A percentile compares a stretch with the other conserved stretches of the same genome.
Conservation (phyloP, 1,140 invertebrate species). For the Drosophila hydei region DNA sequence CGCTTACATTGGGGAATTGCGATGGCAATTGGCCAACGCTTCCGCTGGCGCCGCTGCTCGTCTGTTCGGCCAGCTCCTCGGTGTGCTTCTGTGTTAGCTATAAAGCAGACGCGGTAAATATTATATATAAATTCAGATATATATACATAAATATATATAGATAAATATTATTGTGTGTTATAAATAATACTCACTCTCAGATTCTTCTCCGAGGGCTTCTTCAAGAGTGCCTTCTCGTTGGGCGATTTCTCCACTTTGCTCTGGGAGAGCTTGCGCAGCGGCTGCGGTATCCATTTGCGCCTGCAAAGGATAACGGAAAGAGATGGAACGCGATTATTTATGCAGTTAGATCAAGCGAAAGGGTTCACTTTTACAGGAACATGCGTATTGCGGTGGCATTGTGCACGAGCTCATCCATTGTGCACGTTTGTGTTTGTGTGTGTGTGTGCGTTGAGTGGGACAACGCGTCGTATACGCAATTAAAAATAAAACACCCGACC, state of each 20-base stretch:
- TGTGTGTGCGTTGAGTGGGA: neutral
- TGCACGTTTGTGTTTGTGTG: neutral
- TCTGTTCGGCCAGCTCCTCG: constrained; percentile 67
- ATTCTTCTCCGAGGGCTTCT: constrained; percentile 91
- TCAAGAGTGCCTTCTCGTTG: constrained; percentile 86
- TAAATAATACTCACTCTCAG: constrained; percentile 87
- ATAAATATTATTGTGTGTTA: constrained; percentile 37
- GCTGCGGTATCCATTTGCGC: constrained; percentile 96
- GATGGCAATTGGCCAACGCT: constrained; percentile 46
- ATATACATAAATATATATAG: constrained; percentile 12
- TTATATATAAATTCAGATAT: neutral
- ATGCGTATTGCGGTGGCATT: constrained; percentile 53
- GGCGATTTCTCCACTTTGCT: constrained; percentile 92
- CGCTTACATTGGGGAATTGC: constrained; percentile 55
- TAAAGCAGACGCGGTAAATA: constrained; percentile 30
- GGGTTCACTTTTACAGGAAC: constrained; percentile 50
- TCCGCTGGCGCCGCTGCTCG: constrained; percentile 55
- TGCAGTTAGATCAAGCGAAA: constrained; percentile 5
- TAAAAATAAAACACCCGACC: constrained; percentile 38
- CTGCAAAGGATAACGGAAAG: constrained; percentile 81
- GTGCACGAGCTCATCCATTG: constrained; percentile 66
- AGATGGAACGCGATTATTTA: constrained; percentile 7
- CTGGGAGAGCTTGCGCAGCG: constrained; percentile 94
- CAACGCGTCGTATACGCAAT: constrained; percentile 39
- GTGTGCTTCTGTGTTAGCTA: constrained; percentile 72